These are phyloP conservation scores for Trinectes maculatus DNA, from an alignment of 2,113 vertebrate genomes.

Conservation along the genomic window DNA sequence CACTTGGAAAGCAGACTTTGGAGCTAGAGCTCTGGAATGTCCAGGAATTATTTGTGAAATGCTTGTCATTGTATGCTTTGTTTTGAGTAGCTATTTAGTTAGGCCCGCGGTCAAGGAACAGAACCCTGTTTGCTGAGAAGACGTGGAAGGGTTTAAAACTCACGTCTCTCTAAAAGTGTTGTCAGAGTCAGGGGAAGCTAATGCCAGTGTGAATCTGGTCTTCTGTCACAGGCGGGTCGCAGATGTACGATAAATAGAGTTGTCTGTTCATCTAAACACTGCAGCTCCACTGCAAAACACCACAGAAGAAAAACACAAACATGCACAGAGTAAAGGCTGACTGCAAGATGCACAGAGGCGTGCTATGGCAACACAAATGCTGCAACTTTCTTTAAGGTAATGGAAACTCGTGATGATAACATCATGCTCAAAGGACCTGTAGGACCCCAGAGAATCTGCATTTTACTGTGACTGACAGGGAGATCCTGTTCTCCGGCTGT, in stretches of 20 bases:
- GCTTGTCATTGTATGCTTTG: slow-evolving; percentile 47
- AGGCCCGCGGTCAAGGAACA: slow-evolving; percentile 13
- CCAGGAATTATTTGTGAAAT: slow-evolving; percentile 46
- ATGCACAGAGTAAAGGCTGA: slow-evolving; percentile 4
- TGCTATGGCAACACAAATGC: slow-evolving; percentile 16
- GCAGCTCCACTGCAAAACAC: not conserved
- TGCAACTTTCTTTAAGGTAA: slow-evolving; percentile 27
- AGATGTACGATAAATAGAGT: slow-evolving; percentile 5
- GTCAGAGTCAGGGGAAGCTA: slow-evolving; percentile 3
- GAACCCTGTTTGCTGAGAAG: slow-evolving; percentile 27
- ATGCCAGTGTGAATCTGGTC: not conserved
- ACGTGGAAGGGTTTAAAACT: not conserved
- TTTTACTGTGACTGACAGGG: slow-evolving; percentile 44
- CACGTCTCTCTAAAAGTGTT: slow-evolving; percentile 17
- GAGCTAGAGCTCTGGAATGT: slow-evolving; percentile 60
- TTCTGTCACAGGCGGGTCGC: not conserved
- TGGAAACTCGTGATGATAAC: slow-evolving; percentile 39
- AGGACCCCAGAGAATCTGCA: slow-evolving; percentile 28
- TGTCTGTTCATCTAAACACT: slow-evolving; percentile 23
- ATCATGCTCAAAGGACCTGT: slow-evolving; percentile 23
- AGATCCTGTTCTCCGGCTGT: slow-evolving; percentile 37
- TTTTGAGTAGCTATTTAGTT: slow-evolving; percentile 44
- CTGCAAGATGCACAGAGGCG: slow-evolving; percentile 11
- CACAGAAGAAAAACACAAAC: slow-evolving; percentile 6
- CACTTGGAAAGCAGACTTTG: slow-evolving; percentile 51